These are phyloP conservation scores for Odontesthes bonariensis DNA, from an alignment of 2,113 vertebrate genomes.

Conservation along the genomic window DNA sequence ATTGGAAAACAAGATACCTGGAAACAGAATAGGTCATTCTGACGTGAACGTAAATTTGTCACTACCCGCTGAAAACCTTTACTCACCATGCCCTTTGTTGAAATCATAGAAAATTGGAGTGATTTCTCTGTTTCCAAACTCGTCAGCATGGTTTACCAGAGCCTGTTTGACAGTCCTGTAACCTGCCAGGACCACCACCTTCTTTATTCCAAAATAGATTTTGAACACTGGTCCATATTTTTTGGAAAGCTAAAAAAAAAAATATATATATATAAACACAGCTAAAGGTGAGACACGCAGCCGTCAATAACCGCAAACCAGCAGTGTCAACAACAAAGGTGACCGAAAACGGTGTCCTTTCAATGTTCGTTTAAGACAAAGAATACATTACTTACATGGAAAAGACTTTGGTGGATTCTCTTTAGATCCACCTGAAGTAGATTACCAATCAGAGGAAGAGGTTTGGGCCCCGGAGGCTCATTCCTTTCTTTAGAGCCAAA, in stretches of 20 bases:
- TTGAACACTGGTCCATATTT: conserved; percentile 85
- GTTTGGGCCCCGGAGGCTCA: conserved; percentile 73
- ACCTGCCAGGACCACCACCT: conserved; percentile 83
- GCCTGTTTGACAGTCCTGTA: conserved; percentile 85
- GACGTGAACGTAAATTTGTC: not conserved
- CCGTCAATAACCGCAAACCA: no score
- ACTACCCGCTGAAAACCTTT: not conserved
- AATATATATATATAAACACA: no score
- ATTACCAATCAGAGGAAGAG: conserved; percentile 75
- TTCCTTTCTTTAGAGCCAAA: conserved; percentile 15
- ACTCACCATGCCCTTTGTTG: conserved; percentile 61
- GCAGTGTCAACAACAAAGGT: no score
- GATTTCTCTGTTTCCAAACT: conserved; percentile 79
- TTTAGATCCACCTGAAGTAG: conserved; percentile 43
- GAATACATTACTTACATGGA: not conserved
- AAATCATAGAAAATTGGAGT: conserved; percentile 51
- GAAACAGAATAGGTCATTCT: not conserved
- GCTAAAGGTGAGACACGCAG: not conserved
- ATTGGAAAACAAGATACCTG: conserved; percentile 70
- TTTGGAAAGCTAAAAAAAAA: conserved; percentile 82
- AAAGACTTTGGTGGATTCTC: conserved; percentile 17
- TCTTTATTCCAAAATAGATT: conserved; percentile 83
- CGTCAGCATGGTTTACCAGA: conserved; percentile 81
- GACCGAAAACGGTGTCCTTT: no score
- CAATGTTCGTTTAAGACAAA: not conserved